Evolutionary conservation across 2,888 invertebrate species (phyloP).

Genomic region (Tinea semifulvella): DNA sequence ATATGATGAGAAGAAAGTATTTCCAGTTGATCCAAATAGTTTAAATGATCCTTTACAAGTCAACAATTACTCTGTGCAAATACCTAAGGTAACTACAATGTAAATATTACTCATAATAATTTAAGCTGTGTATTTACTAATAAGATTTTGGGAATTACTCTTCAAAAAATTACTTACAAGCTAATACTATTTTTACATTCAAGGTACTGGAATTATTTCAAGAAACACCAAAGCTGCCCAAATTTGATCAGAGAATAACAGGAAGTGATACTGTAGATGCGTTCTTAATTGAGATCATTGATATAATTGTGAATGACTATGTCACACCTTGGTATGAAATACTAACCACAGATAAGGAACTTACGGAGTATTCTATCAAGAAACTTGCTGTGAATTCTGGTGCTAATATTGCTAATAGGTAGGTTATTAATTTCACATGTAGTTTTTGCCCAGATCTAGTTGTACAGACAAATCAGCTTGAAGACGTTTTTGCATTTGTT

Average conservation of each 20-base stretch:
- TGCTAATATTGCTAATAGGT: conserved; percentile 76
- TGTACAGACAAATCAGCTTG: too few species aligned
- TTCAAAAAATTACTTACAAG: neutral
- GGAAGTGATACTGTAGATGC: conserved; percentile 88
- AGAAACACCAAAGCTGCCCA: conserved; percentile 32
- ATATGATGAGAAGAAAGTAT: conserved; percentile 49
- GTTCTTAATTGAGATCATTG: conserved; percentile 84
- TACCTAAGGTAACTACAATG: conserved; percentile 37
- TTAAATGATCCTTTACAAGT: conserved; percentile 57
- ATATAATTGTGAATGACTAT: conserved; percentile 83
- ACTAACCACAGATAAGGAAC: conserved; percentile 77
- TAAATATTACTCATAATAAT: neutral
- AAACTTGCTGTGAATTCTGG: conserved; percentile 72
- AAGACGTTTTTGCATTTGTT: too few species aligned
- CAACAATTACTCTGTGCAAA: conserved; percentile 47
- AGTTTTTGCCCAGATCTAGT: too few species aligned
- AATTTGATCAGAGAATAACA: conserved; percentile 72
- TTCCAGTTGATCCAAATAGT: conserved; percentile 45
- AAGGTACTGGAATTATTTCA: conserved; percentile 49
- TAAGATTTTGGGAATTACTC: neutral
- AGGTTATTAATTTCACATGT: too few species aligned
- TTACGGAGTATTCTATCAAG: conserved; percentile 71
- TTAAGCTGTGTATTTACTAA: neutral
- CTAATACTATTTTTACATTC: conserved; percentile 17
- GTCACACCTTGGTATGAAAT: conserved; percentile 78